phyloP scores from a whole-genome alignment of 2,888 invertebrate genomes.

The Mythimna vitellina region DNA sequence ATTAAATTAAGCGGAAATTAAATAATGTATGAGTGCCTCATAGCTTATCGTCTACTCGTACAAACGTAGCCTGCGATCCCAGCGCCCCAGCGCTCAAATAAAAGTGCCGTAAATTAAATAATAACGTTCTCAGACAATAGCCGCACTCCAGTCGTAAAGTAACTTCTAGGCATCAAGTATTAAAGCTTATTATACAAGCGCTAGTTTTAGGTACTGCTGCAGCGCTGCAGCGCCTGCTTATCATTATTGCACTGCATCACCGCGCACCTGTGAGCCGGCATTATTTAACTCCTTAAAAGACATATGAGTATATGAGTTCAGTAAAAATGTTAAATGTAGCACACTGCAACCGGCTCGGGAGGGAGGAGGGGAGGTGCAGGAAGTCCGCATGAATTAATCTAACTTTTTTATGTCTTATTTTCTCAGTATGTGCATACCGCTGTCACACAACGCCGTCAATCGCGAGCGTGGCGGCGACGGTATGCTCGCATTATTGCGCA shows the following conservation, averaged over 20 bases:
- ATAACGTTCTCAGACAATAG: constrained; percentile 15
- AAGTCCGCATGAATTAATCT: neutral
- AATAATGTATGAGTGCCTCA: neutral
- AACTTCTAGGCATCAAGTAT: constrained; percentile 45
- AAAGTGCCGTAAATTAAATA: constrained; percentile 29
- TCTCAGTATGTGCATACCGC: neutral
- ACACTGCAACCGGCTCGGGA: neutral
- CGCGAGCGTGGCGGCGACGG: neutral
- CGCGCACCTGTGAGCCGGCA: constrained; percentile 18
- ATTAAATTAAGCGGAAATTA: neutral
- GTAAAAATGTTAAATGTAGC: neutral
- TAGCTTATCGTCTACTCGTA: neutral
- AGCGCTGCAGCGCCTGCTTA: constrained; percentile 31
- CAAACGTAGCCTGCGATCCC: neutral
- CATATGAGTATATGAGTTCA: constrained; percentile 1
- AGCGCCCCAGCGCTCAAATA: neutral
- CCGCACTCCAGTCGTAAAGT: constrained; percentile 32
- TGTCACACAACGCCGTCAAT: neutral
- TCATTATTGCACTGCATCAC: constrained; percentile 27
- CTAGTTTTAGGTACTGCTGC: constrained; percentile 19
- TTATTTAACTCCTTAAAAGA: constrained; percentile 25
- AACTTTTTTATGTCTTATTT: neutral
- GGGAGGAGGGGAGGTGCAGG: neutral
- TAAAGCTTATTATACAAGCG: constrained; percentile 31
- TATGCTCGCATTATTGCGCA: neutral